Conservation (phyloP, 2,888 invertebrate species). For the Nephrotoma appendiculata region DNA sequence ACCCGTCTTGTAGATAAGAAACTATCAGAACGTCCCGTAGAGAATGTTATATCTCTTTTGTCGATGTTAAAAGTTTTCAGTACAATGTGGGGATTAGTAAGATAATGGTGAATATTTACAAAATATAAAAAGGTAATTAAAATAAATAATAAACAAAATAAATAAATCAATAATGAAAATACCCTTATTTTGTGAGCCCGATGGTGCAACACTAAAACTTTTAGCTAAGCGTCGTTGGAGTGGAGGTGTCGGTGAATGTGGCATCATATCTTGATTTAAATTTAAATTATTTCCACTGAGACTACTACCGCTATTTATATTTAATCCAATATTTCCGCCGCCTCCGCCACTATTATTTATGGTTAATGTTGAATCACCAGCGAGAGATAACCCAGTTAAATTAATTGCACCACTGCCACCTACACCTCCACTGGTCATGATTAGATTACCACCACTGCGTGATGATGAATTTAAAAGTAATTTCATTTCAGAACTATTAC, state of each 20-base stretch:
- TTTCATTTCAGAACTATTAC: constrained; percentile 11
- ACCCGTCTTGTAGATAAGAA: neutral
- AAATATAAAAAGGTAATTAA: neutral
- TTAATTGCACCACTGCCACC: constrained; percentile 9
- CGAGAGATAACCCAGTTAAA: constrained; percentile 8
- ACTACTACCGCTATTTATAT: constrained; percentile 20
- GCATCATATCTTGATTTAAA: constrained; percentile 33
- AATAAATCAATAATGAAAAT: constrained; percentile 16
- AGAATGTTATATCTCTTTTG: neutral
- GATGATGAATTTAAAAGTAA: constrained; percentile 2
- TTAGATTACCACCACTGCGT: constrained; percentile 12
- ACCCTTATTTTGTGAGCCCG: constrained; percentile 36
- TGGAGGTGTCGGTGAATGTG: constrained; percentile 65
- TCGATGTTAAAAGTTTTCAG: neutral
- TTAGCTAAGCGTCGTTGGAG: constrained; percentile 78
- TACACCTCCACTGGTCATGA: constrained; percentile 11
- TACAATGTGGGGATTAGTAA: neutral
- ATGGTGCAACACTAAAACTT: constrained; percentile 79
- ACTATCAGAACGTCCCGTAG: neutral
- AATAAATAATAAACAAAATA: neutral
- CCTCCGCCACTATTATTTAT: constrained; percentile 36
- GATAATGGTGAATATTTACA: neutral
- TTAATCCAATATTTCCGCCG: constrained; percentile 13
- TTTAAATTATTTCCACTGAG: constrained; percentile 22
- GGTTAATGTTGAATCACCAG: constrained; percentile 32